Base-by-base conservation (phyloP, 2,888 invertebrate genomes). In the Ceramica pisi region DNA sequence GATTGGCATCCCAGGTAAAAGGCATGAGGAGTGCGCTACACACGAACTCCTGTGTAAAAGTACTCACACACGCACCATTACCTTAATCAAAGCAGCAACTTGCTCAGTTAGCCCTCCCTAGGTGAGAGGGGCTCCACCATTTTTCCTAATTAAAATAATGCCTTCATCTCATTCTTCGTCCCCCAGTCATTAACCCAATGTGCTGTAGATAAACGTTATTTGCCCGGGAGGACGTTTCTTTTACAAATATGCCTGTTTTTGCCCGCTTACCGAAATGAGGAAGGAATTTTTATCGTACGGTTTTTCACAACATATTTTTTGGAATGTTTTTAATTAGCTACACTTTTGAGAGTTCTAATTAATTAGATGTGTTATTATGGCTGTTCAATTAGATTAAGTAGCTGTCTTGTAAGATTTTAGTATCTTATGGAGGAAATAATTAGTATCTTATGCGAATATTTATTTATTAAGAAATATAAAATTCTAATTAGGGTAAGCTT, bases 91-190 rank as follows among this genome's bases (percentile, higher is more conserved):
- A 89, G 85, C 88, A 83, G 89, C 88, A 90, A 86, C 86, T 86
- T 87, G 85, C 85, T 85, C 87, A 87, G 82, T 75, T 73, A 66
- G 75, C 79, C 67, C 88, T 72, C 89, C 89, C 90, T 88, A 89
- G 90, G 90, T 88, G 89, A 86, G 87, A 85, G 88, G 87, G 90
- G 86, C 87, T 44, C 87, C 68, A 73, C 87, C 88, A 92, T 94
- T 94, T 95, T 94, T 94, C 94, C 94, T 95, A 95, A 95, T 95
- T 95, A 95, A 94, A 95, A 95, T 95, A 95, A 95, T 95, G 94
- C 93, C 91, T 93, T 90, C 91, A 92, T 93, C 92, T 92, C 92
- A 90, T 92, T 92, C 92, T 93, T 93, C 80, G 14, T 72, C 93
- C 94, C 93, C 94, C 89, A 93, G 94, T 94, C 94, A 94, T 94